Conservation (phyloP, 2,888 invertebrate species). For the Periphyllus acericola region DNA sequence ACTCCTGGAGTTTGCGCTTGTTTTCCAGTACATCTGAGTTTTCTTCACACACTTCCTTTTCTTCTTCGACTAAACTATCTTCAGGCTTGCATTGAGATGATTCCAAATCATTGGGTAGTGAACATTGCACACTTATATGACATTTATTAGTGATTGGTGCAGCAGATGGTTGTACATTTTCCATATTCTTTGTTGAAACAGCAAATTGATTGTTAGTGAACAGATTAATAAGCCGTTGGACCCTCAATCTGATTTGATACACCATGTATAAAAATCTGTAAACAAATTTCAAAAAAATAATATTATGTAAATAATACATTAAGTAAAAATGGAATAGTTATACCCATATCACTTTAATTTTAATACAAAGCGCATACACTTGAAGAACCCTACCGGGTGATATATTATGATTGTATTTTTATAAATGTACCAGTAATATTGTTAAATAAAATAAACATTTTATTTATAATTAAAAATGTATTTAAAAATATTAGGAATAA, state of each 20-base stretch:
- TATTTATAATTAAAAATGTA: too few relatives aligned
- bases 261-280: neutral
- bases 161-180: conserved; percentile 6
- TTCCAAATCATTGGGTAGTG: neutral
- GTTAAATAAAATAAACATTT: too few relatives aligned
- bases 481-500: too few relatives aligned
- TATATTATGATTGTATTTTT: too few relatives aligned
- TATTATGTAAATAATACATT: too few relatives aligned
- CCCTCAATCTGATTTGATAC: neutral
- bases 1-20: conserved; percentile 13
- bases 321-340: too few relatives aligned
- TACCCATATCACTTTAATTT: too few relatives aligned
- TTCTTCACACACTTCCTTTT: neutral
- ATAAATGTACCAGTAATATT: too few relatives aligned
- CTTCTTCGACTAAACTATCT: neutral
- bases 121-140: neutral
- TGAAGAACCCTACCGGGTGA: too few relatives aligned
- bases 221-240: neutral
- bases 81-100: neutral
- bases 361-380: too few relatives aligned
- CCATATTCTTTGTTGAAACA: conserved; percentile 19
- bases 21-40: neutral
- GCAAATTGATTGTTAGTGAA: neutral
- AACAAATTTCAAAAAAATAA: neutral
- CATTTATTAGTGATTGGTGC: conserved; percentile 5